Percentiles rank a stretch among this genome's conserved stretches.
Evolutionary conservation across 2,113 vertebrate genomes (phyloP).

Genomic region (Clinocottus analis): DNA sequence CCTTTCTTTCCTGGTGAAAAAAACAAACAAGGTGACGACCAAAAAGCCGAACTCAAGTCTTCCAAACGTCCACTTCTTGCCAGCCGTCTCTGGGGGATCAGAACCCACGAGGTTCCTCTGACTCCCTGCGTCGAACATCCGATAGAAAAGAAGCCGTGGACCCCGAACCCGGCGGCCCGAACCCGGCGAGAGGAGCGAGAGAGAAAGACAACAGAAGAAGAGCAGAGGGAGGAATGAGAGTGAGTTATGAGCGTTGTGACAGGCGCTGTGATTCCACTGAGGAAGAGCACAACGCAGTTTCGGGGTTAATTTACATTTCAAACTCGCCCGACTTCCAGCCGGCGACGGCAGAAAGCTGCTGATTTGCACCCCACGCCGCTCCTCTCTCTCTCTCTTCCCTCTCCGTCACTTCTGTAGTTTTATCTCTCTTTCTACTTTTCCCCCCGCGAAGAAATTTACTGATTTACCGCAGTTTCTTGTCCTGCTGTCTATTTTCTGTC

Average conservation of each 20-base stretch:
- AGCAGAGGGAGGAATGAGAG: slow-evolving; percentile 28
- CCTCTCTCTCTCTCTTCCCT: neutral
- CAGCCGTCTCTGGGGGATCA: no score
- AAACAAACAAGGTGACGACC: no score
- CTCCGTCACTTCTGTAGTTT: slow-evolving; percentile 1
- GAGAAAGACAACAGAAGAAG: neutral
- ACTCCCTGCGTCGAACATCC: no score
- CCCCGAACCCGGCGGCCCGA: neutral
- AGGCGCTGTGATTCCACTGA: slow-evolving; percentile 60
- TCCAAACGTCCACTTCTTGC: no score
- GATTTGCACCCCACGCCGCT: slow-evolving; percentile 37
- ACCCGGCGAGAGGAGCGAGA: neutral
- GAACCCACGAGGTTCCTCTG: no score
- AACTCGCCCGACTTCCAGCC: slow-evolving; percentile 47
- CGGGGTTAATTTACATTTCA: slow-evolving; percentile 75
- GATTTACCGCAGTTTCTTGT: slow-evolving; percentile 10
- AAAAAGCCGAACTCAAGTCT: no score
- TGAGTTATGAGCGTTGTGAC: slow-evolving; percentile 49
- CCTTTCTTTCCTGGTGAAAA: no score
- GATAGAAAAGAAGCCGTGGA: no score
- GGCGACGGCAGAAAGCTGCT: slow-evolving; percentile 46
- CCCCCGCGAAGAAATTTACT: neutral
- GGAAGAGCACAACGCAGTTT: slow-evolving; percentile 61
- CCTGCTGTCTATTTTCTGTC: neutral
- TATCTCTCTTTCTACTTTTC: neutral